Evolutionary conservation across 2,888 invertebrate species (phyloP).

Genomic region (Bhutanitis thaidina): DNA sequence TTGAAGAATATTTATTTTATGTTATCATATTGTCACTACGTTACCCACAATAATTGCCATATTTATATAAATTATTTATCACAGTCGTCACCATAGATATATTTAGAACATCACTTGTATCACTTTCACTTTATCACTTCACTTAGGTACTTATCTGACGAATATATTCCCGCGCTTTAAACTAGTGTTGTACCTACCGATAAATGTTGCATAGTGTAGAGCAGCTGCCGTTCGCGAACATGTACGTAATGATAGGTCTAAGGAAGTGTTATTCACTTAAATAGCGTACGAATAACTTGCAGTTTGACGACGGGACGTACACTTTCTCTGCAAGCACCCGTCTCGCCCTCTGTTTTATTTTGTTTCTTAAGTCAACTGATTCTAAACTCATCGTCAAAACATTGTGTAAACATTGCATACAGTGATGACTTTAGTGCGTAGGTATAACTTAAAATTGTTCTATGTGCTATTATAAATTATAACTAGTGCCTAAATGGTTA

Average conservation of each 20-base stretch:
- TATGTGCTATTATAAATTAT: too few species aligned
- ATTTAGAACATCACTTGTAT: conserved; percentile 20
- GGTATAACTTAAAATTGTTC: too few species aligned
- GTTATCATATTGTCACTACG: neutral
- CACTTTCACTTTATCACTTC: conserved; percentile 29
- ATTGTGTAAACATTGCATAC: too few species aligned
- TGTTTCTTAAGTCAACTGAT: neutral
- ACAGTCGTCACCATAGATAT: conserved; percentile 4
- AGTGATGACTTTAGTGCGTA: too few species aligned
- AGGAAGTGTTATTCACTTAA: conserved; percentile 66
- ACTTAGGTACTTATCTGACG: conserved; percentile 13
- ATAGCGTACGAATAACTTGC: conserved; percentile 66
- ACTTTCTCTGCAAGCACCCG: conserved; percentile 17
- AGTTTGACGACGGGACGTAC: conserved; percentile 53
- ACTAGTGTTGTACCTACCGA: conserved; percentile 62
- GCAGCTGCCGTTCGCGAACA: conserved; percentile 57
- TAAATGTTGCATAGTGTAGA: conserved; percentile 70
- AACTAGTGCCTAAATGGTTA: too few species aligned
- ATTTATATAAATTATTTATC: neutral
- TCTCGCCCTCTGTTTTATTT: neutral
- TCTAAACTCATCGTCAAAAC: too few species aligned
- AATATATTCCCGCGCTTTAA: conserved; percentile 30
- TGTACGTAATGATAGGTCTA: conserved; percentile 58
- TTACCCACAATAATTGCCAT: neutral
- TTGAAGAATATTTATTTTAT: too few species aligned